A percentile compares a stretch with the other conserved stretches of the same genome.
phyloP scores from a whole-genome alignment of 2,888 invertebrate genomes.

The Hemicrepidius hirtus region DNA sequence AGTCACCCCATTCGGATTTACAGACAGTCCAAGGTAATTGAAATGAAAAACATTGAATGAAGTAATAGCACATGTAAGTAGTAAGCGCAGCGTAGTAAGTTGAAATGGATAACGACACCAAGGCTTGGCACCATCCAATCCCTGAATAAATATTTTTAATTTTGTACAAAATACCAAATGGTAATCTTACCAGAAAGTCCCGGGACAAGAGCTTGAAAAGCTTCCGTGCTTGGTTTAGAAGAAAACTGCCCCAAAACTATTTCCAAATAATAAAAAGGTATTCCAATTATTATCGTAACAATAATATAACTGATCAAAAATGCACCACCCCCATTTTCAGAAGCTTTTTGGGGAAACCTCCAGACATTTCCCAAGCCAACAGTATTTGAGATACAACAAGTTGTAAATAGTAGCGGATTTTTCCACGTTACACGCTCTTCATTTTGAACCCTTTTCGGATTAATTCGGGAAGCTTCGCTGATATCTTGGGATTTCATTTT shows the following conservation, averaged over 20 bases:
- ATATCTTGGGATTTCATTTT: no score
- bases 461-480: no score
- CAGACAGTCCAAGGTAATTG: constrained; percentile 28
- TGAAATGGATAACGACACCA: not conserved
- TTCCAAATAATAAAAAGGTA: constrained; percentile 25
- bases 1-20: constrained; percentile 12
- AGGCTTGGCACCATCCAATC: not conserved
- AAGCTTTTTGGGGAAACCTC: constrained; percentile 80
- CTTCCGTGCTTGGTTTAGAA: constrained; percentile 4
- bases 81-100: not conserved
- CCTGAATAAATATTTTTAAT: not conserved
- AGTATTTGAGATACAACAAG: constrained; percentile 80
- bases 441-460: no score
- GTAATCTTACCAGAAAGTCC: constrained; percentile 11
- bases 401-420: constrained; percentile 78
- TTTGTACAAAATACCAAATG: not conserved
- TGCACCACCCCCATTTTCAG: constrained; percentile 79
- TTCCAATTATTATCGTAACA: not conserved
- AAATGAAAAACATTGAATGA: constrained; percentile 11
- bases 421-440: constrained; percentile 68
- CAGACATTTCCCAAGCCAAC: constrained; percentile 83
- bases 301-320: not conserved
- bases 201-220: constrained; percentile 10
- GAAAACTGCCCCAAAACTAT: constrained; percentile 27
- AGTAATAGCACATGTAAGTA: not conserved